Conservation (phyloP, 1,140 invertebrate species). For the Vanessa tameamea region DNA sequence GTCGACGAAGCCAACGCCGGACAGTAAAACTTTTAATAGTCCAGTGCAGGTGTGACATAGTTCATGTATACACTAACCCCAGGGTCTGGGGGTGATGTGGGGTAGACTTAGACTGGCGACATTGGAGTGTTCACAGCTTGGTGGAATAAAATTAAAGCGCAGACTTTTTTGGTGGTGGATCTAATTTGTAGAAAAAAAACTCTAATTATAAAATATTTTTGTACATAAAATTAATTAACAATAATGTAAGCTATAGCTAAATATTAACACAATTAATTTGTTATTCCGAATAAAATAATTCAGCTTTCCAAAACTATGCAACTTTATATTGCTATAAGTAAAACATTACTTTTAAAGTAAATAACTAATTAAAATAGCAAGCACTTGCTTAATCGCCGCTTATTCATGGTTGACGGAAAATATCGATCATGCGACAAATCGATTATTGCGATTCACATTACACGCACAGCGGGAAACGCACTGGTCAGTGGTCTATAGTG, state of each 20-base stretch:
- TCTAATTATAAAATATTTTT: too few relatives aligned
- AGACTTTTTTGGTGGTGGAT: slow-evolving; percentile 13
- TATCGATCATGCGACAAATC: slow-evolving; percentile 34
- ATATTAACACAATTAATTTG: not conserved
- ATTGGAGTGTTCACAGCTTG: slow-evolving; percentile 1
- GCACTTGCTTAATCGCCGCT: slow-evolving; percentile 12
- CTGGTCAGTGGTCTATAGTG: not conserved
- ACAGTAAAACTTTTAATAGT: slow-evolving; percentile 57
- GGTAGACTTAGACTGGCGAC: slow-evolving; percentile 5
- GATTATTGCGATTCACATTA: slow-evolving; percentile 25
- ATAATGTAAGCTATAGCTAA: not conserved
- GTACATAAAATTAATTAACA: too few relatives aligned
- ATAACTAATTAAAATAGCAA: slow-evolving; percentile 7
- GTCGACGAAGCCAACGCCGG: slow-evolving; percentile 54
- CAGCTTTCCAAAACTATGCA: not conserved
- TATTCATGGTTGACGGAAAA: slow-evolving; percentile 22
- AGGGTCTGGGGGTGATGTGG: not conserved
- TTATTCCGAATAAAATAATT: not conserved
- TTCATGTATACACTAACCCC: slow-evolving; percentile 41
- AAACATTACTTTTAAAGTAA: not conserved
- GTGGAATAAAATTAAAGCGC: not conserved
- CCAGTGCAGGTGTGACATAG: slow-evolving; percentile 63
- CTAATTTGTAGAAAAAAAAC: not conserved
- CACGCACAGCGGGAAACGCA: slow-evolving; percentile 17
- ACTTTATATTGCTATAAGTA: not conserved